Base-by-base conservation (phyloP, 2,888 invertebrate species). In the Cetonia aurata region DNA sequence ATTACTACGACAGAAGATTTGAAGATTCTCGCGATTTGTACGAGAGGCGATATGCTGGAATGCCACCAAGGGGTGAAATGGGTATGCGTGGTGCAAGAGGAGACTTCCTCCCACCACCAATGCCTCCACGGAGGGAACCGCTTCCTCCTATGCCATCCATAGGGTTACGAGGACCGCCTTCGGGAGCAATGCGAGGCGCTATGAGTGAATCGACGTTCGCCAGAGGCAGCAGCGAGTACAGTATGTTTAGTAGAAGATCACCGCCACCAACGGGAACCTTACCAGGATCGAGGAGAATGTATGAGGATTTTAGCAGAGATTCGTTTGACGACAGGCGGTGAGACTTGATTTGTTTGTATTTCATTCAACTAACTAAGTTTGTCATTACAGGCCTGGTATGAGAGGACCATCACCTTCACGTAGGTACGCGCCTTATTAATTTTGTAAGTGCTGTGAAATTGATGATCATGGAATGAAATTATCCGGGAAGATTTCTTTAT, bases 291-390 rank as follows among this genome's bases (percentile, higher is more conserved):
- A 79, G 84, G 48, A 90, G 92, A 80, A 92, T 93, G 88, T 94
- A 93, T 85, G 94, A 95, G 86, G 94, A 94, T 86, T 95, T 94
- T 84, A 94, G 94, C 86, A 89, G 94, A 77, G 94, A 95, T 86
- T 92, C 93, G 57, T 95, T 94, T 85, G 94, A 95, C 86, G 94
- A 95, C 81, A 91, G 94, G 85, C 91, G 92, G 92, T 92, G 86
- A 86, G 85, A 66, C 10, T 52, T 46, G 13, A 53, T 17, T 9
- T 53, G 37, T 13, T 56, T 10, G 9, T 31, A 44, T 56, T 52
- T 44, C 42, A 19, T 17, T 15, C 25, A 25, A 25, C 19, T 57
- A 52, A 69, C 41, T 69, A 55, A n/a, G n/a, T 77, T 76, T 79
- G 77, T 83, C 76, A 77, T 87, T 88, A 77, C 88, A 92, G 92